Percentiles rank a stretch among this genome's conserved stretches.
These are phyloP conservation scores for Masnerella sp. DNA, from an alignment of 2,888 invertebrate species.

Conservation along the genomic window DNA sequence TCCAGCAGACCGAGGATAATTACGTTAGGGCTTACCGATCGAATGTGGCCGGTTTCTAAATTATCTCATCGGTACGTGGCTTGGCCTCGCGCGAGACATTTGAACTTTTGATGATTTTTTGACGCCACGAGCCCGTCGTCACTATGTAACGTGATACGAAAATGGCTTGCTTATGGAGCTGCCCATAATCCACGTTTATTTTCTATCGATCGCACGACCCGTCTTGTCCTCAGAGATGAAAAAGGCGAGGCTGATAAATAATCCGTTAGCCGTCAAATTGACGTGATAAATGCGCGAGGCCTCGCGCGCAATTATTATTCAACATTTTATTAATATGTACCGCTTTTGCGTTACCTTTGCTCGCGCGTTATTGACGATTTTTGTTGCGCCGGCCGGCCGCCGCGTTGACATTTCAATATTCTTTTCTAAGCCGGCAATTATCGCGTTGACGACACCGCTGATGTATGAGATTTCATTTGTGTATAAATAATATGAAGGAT, in stretches of 20 bases:
- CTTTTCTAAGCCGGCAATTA: conserved; percentile 38
- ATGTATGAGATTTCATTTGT: conserved; percentile 51
- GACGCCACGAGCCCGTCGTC: conserved; percentile 60
- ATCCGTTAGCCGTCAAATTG: conserved; percentile 62
- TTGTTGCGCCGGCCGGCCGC: conserved; percentile 13
- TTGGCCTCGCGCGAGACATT: conserved; percentile 58
- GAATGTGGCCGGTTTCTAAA: conserved; percentile 68
- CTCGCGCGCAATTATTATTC: conserved; percentile 52
- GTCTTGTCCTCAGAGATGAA: conserved; percentile 61
- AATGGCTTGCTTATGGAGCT: conserved; percentile 61
- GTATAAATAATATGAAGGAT: conserved; percentile 50
- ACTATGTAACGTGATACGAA: conserved; percentile 61
- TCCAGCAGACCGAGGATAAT: conserved; percentile 66
- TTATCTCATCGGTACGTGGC: conserved; percentile 64
- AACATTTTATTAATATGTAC: conserved; percentile 48
- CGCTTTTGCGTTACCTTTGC: conserved; percentile 41
- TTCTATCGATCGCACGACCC: conserved; percentile 62
- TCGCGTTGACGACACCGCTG: conserved; percentile 38
- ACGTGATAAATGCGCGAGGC: conserved; percentile 57
- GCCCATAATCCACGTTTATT: conserved; percentile 60
- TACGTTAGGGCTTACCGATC: conserved; percentile 67
- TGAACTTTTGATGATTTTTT: conserved; percentile 62
- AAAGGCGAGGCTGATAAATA: conserved; percentile 61
- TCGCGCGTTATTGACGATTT: conserved; percentile 31
- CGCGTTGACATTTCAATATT: conserved; percentile 54